These are phyloP conservation scores for Ptilorrhoa leucosticta DNA, from an alignment of 2,113 vertebrate genomes.

Conservation along the genomic window DNA sequence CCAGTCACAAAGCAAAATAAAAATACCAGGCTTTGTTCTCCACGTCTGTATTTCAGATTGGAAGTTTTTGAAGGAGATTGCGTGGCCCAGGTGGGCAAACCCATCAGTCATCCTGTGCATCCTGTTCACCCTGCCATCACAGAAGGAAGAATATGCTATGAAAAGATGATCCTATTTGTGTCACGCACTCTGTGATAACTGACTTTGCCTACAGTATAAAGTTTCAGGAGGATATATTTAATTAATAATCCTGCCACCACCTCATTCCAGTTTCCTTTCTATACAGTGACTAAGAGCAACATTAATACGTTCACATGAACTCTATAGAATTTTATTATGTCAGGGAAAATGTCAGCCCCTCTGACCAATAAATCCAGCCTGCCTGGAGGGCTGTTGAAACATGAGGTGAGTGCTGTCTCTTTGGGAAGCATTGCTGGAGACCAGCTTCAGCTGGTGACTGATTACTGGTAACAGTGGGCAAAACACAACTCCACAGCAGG, in stretches of 20 bases:
- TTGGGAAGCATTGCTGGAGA: background rate
- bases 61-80: background rate
- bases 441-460: background rate
- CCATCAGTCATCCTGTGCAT: background rate
- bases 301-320: background rate
- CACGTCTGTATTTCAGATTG: background rate
- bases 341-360: background rate
- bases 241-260: background rate
- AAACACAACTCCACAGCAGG: background rate
- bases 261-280: background rate
- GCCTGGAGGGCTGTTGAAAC: background rate
- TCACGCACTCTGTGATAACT: background rate
- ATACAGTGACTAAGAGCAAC: background rate
- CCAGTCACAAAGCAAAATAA: background rate
- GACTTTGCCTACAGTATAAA: background rate
- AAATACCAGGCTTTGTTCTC: background rate
- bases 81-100: background rate
- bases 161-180: background rate
- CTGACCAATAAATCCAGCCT: background rate
- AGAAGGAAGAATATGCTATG: background rate
- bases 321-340: background rate
- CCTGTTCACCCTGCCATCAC: background rate
- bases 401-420: background rate
- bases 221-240: background rate
- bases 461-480: rapidly evolving